Conservation (phyloP, 1,140 invertebrate genomes). For the Polypedilum vanderplanki region DNA sequence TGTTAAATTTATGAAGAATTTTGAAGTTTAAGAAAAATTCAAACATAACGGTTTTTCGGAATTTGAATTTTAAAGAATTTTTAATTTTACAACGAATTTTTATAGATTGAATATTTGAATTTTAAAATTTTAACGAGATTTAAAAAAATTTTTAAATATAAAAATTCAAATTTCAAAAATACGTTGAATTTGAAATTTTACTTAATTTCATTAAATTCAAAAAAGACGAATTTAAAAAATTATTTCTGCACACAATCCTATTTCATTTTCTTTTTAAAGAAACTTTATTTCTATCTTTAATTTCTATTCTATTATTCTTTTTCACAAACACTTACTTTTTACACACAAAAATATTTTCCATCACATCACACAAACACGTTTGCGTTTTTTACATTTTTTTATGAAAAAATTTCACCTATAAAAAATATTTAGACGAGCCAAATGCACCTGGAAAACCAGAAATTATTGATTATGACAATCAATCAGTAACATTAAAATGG, state of each 20-base stretch:
- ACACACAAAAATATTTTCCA: not conserved
- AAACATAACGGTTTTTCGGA: not conserved
- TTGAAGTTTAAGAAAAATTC: not conserved
- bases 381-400: slow-evolving; percentile 3
- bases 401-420: slow-evolving; percentile 8
- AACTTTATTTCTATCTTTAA: not conserved
- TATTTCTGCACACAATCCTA: not conserved
- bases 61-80: no score
- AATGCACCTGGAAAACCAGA: slow-evolving; percentile 82
- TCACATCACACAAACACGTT: slow-evolving; percentile 12
- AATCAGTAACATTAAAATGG: slow-evolving; percentile 86
- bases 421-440: slow-evolving; percentile 61
- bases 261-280: not conserved
- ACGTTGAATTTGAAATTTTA: no score
- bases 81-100: no score
- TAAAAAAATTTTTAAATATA: not conserved
- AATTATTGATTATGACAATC: slow-evolving; percentile 90
- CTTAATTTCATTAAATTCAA: not conserved
- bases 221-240: not conserved
- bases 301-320: not conserved
- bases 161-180: not conserved
- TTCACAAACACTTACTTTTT: not conserved
- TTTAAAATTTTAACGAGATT: not conserved
- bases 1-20: no score
- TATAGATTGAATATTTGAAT: not conserved